phyloP scores from a whole-genome alignment of 2,888 invertebrate genomes.

The Caenorhabditis becei region DNA sequence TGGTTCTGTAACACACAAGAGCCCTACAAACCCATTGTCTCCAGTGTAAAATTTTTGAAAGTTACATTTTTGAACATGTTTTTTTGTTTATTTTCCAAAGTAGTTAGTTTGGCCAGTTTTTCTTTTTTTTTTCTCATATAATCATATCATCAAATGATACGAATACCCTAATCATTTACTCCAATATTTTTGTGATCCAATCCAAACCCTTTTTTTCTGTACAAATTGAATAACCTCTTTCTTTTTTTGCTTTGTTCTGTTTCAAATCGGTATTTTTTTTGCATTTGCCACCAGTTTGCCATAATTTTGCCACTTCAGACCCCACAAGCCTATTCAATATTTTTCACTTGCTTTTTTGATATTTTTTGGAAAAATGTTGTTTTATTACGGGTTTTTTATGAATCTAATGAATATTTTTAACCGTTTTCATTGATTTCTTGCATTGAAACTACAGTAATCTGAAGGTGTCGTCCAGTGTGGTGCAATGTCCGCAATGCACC shows the following conservation, averaged over 20 bases:
- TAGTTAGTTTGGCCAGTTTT: not conserved
- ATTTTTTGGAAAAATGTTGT: conserved; percentile 10
- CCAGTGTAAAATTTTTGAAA: conserved; percentile 1
- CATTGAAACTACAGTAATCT: too few species aligned
- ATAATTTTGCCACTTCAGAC: not conserved
- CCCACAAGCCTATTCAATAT: not conserved
- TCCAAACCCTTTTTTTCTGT: conserved; percentile 6
- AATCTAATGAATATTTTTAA: conserved; percentile 13
- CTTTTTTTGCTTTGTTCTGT: not conserved
- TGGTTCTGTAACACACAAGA: not conserved
- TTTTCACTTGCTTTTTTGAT: conserved; percentile 8
- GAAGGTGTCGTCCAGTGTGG: too few species aligned
- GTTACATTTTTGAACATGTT: not conserved
- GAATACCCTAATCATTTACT: not conserved
- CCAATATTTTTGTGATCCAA: conserved; percentile 8
- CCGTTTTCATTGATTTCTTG: not conserved
- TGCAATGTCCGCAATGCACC: too few species aligned
- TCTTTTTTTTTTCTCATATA: too few species aligned
- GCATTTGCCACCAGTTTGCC: not conserved
- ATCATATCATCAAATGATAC: not conserved
- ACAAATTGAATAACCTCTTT: not conserved
- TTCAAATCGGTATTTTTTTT: not conserved
- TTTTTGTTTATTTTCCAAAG: not conserved
- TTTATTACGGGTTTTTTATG: not conserved
- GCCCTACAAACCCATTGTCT: too few species aligned